phyloP scores from a whole-genome alignment of 2,888 invertebrate genomes.

The Drosophila vallismaia region DNA sequence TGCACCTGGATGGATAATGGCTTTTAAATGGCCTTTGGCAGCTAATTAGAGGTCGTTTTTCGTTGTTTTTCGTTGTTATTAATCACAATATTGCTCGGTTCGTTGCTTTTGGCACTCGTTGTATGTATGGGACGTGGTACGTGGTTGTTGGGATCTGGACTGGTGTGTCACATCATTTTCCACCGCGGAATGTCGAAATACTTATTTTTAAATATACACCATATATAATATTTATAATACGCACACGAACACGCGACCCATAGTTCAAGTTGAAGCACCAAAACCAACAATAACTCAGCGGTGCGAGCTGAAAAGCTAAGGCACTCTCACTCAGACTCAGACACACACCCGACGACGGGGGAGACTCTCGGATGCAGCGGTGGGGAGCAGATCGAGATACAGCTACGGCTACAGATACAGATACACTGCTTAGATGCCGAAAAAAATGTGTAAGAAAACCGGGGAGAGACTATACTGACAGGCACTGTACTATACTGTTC shows the following conservation, averaged over 20 bases:
- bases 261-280: constrained; percentile 68
- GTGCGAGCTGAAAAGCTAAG: constrained; percentile 56
- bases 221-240: constrained; percentile 46
- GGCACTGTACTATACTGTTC: constrained; percentile 21
- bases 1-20: constrained; percentile 45
- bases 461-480: constrained; percentile 20
- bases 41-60: constrained; percentile 26
- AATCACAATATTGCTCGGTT: constrained; percentile 64
- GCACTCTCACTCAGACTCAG: constrained; percentile 37
- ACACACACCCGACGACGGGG: constrained; percentile 3
- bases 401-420: constrained; percentile 33
- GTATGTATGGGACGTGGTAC: constrained; percentile 17
- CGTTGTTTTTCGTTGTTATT: constrained; percentile 45
- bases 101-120: constrained; percentile 48
- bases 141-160: constrained; percentile 36
- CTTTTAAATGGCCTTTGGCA: constrained; percentile 40
- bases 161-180: constrained; percentile 52
- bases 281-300: constrained; percentile 21
- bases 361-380: constrained; percentile 32
- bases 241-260: constrained; percentile 52
- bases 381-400: constrained; percentile 11
- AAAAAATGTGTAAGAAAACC: constrained; percentile 14
- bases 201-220: constrained; percentile 71
- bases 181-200: constrained; percentile 69
- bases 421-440: constrained; percentile 35